Evolutionary conservation across 2,888 invertebrate genomes (phyloP), one percentile per base, ranked within the genome.

Genomic region (Agriopis leucophaearia): DNA sequence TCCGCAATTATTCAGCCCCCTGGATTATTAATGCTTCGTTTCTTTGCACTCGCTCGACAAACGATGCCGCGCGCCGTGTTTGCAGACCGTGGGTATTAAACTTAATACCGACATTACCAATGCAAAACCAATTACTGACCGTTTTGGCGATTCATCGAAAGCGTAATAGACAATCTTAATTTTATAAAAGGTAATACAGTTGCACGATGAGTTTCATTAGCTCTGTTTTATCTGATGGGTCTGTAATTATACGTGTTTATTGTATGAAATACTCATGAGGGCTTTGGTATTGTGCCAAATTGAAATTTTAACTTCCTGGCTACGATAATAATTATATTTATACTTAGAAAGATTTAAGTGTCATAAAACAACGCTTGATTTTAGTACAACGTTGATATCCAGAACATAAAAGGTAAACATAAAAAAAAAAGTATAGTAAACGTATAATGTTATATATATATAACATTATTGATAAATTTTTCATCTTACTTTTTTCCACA

Each of bases 1-100:
- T 71, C 74, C 75, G 66, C 78, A 80, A 81, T 81, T 80, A 80
- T 84, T 81, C 81, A 84, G 73, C 75, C 74, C 77, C 76, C 80
- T 82, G 77, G 78, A 83, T 85, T 85, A 86, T 85, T 83, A 84
- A 87, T 81, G 82, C 78, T 79, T 78, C 79, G 79, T 74, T 80
- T 76, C 78, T 74, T 77, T 75, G 75, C 78, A 76, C 78, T 78
- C 71, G 75, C 76, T 77, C 72, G 74, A 74, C 69, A 68, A 74
- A 78, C 75, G 76, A 70, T 75, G 73, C 77, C 75, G 71, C 72
- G 71, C 72, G 74, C 77, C 73, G 67, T 69, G 71, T 73, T 73
- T 72, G 70, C 65, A 69, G 66, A 68, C 70, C 73, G 51, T 50
- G 52, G 51, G 76, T 77, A 78, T 78, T 76, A 81, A 80, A 81